Evolutionary conservation across 2,113 vertebrate genomes (phyloP).

Genomic region (Stegostoma tigrinum): DNA sequence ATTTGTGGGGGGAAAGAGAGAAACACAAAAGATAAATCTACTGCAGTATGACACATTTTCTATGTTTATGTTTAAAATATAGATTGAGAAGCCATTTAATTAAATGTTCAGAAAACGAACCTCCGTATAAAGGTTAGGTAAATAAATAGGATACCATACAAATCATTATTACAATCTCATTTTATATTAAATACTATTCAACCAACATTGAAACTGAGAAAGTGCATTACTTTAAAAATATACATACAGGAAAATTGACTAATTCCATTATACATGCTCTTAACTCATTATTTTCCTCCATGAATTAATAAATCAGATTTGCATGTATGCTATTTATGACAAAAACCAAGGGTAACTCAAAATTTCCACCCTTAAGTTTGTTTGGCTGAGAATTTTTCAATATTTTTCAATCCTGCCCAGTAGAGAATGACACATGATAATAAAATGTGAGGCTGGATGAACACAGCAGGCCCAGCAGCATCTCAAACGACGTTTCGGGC

Average conservation of each 20-base stretch:
- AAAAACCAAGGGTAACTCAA: neutral
- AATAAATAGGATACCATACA: neutral
- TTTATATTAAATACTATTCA: neutral
- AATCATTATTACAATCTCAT: neutral
- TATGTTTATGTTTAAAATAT: neutral
- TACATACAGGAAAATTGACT: neutral
- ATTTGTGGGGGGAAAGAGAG: neutral
- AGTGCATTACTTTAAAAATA: too few species aligned
- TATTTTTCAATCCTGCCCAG: neutral
- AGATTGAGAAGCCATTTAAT: neutral
- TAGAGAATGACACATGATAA: neutral
- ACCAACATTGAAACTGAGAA: neutral
- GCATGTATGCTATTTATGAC: neutral
- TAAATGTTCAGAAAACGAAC: neutral
- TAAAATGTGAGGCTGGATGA: too few species aligned
- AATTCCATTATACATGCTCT: neutral
- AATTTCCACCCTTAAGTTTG: neutral
- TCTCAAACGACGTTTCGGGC: too few species aligned
- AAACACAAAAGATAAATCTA: neutral
- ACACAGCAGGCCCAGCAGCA: too few species aligned
- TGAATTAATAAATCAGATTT: neutral
- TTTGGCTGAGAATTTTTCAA: neutral
- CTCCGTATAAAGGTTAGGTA: neutral
- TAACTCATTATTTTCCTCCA: neutral
- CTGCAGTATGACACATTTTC: neutral